phyloP scores from a whole-genome alignment of 2,797 vertebrate genomes.

The Xenentodon cancila region DNA sequence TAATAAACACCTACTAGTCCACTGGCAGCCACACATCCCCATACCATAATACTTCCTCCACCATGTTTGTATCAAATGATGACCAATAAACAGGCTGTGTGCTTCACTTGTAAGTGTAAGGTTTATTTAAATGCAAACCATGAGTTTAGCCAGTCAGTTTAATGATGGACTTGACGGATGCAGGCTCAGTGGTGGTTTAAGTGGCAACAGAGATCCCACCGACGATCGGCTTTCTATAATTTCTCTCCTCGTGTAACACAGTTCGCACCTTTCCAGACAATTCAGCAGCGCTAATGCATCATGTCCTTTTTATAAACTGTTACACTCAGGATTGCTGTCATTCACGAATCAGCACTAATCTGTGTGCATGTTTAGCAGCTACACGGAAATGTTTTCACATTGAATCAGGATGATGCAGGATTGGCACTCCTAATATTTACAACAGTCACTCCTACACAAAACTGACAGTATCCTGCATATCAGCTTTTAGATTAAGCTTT shows the following conservation, averaged over 20 bases:
- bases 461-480: conserved; percentile 1
- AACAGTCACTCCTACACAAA: background rate
- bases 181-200: conserved; percentile 26
- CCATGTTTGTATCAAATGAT: too few relatives aligned
- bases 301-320: conserved; percentile 51
- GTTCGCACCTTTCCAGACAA: conserved; percentile 21
- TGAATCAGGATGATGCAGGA: background rate
- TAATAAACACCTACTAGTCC: too few relatives aligned
- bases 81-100: too few relatives aligned
- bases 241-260: conserved; percentile 18
- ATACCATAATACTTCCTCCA: too few relatives aligned
- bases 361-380: conserved; percentile 1
- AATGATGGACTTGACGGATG: background rate
- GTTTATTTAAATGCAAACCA: background rate
- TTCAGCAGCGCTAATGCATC: conserved; percentile 38
- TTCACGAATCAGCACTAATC: background rate
- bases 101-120: background rate
- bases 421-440: conserved; percentile 6
- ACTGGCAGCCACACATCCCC: too few relatives aligned
- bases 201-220: conserved; percentile 45
- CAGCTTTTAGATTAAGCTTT: conserved; percentile 47
- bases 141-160: too few relatives aligned
- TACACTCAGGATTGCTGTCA: conserved; percentile 35
- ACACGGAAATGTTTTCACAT: background rate
- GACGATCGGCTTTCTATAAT: conserved; percentile 62